Evolutionary conservation across 2,888 invertebrate genomes (phyloP).

Genomic region (Lomographa bimaculata): DNA sequence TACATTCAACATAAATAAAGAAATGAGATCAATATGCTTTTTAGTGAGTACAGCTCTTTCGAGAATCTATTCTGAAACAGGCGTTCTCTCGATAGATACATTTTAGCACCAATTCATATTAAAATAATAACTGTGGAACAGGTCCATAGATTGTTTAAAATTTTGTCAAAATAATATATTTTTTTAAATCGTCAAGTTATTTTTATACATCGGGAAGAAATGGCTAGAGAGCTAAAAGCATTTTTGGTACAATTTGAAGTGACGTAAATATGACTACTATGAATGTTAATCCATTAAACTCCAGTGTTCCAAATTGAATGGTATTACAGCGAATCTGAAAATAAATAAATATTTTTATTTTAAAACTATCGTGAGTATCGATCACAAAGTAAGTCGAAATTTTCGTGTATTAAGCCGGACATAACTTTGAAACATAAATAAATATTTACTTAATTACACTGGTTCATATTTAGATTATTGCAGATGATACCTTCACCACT

Average conservation of each 20-base stretch:
- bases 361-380: too few species aligned
- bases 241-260: conserved; percentile 49
- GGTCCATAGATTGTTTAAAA: too few species aligned
- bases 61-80: conserved; percentile 25
- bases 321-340: conserved; percentile 51
- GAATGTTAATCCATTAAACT: conserved; percentile 43
- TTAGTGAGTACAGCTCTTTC: conserved; percentile 30
- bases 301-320: conserved; percentile 35
- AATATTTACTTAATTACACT: too few species aligned
- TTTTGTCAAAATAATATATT: too few species aligned
- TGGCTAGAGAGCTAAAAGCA: conserved; percentile 67
- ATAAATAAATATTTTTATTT: too few species aligned
- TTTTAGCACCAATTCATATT: conserved; percentile 30
- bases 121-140: conserved; percentile 17
- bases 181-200: conserved; percentile 23
- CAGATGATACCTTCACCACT: too few species aligned
- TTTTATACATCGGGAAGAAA: conserved; percentile 45
- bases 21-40: conserved; percentile 77
- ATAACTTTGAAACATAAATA: too few species aligned
- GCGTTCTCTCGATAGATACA: conserved; percentile 11
- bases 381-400: too few species aligned
- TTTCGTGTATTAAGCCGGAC: too few species aligned
- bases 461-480: too few species aligned
- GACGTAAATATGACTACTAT: conserved; percentile 47
- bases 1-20: conserved; percentile 68